phyloP scores from a whole-genome alignment of 1,140 invertebrate genomes.

The Danaus melanippus region DNA sequence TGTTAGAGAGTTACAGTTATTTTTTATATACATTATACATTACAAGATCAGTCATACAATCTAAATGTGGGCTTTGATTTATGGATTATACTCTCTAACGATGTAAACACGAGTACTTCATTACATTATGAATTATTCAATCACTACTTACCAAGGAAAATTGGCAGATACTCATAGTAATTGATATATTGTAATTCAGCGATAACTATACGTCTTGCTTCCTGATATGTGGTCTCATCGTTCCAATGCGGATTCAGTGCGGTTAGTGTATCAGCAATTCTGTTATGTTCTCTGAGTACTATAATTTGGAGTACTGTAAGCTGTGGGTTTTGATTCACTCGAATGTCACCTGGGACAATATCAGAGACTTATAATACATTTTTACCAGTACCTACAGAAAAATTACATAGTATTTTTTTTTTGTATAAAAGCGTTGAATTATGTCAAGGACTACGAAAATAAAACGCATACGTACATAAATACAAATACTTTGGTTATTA shows the following conservation, averaged over 20 bases:
- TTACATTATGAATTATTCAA: too few species aligned
- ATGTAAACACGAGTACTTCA: too few species aligned
- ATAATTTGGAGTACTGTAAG: conserved; percentile 87
- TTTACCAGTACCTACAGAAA: background rate
- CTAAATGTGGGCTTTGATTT: too few species aligned
- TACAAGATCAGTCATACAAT: too few species aligned
- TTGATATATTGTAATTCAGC: conserved; percentile 88
- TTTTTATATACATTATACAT: too few species aligned
- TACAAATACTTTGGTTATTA: too few species aligned
- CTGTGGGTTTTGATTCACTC: conserved; percentile 91
- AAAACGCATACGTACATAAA: too few species aligned
- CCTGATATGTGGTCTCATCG: conserved; percentile 90
- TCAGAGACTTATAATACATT: background rate
- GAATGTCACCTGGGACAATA: conserved; percentile 78
- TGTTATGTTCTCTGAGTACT: conserved; percentile 91
- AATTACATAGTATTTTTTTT: too few species aligned
- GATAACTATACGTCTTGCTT: conserved; percentile 84
- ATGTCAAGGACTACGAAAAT: too few species aligned
- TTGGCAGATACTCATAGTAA: conserved; percentile 90
- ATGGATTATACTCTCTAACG: too few species aligned
- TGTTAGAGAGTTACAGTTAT: too few species aligned
- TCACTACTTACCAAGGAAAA: conserved; percentile 76
- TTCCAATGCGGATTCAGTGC: conserved; percentile 89
- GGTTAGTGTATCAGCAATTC: conserved; percentile 81
- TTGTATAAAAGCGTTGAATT: too few species aligned